These are phyloP conservation scores for Heliangelus exortis DNA, from an alignment of 2,797 vertebrate species.

Conservation along the genomic window DNA sequence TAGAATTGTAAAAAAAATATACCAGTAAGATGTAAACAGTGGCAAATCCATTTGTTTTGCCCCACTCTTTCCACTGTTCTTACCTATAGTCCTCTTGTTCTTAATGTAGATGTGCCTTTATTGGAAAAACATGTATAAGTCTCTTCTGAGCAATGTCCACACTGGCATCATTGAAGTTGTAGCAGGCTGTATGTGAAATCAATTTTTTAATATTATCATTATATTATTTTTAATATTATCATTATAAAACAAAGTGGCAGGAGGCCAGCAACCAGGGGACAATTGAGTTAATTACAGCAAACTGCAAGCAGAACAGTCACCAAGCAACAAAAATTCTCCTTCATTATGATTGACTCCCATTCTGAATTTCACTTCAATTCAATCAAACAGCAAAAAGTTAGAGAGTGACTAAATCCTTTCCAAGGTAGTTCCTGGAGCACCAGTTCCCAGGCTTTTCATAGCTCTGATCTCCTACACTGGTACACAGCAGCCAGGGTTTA, in stretches of 20 bases:
- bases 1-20: neutral
- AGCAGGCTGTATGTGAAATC: neutral
- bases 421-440: neutral
- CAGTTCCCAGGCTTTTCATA: neutral
- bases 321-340: slow-evolving; percentile 20
- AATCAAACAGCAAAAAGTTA: neutral
- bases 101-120: neutral
- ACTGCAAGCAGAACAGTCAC: slow-evolving; percentile 23
- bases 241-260: neutral
- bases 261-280: neutral
- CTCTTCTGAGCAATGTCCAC: neutral
- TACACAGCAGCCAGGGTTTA: neutral
- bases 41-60: neutral
- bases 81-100: neutral
- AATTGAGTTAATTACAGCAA: slow-evolving; percentile 28
- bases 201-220: neutral
- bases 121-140: neutral
- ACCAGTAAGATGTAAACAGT: neutral
- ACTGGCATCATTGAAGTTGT: neutral
- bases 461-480: neutral
- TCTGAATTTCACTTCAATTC: slow-evolving; percentile 38
- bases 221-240: neutral
- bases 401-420: neutral
- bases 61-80: neutral
- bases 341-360: slow-evolving; percentile 22